Base-by-base conservation (phyloP, 2,113 vertebrate species). In the Myrmecophaga tridactyla region DNA sequence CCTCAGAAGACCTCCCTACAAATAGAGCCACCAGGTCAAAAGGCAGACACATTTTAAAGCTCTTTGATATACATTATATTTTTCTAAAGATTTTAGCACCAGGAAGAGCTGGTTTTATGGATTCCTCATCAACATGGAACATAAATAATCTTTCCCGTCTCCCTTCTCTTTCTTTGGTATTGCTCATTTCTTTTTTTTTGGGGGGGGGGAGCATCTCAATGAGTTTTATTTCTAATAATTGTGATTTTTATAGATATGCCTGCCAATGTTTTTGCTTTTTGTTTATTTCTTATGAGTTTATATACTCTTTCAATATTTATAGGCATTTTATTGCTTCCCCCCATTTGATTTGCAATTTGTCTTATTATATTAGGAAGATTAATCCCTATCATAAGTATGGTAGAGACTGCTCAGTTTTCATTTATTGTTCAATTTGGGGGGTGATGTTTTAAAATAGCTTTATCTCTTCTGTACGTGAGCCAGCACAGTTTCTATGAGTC, bases 201-300 rank as follows among this genome's bases (percentile, higher is more conserved):
- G 4, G 15, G n/a, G 13, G 3, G n/a, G 27, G 60, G 65, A 17
- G 4, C 6, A 87, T 21, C 31, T 89, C 51, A 90, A 9, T 46
- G 29, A 17, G n/a, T 70, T 41, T 1, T 46, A 41, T 85, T 88
- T 60, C 17, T 69, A 62, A n/a, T 69, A 46, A 92, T 17, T 18
- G 23, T 73, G 34, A 56, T 5, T 48, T 70, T 86, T 46, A 31
- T 65, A 46, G 58, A n/a, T 85, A 43, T 43, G 63, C 4, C n/a
- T 65, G 34, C 17, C 73, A n/a, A 9, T 90, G 75, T 20, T 87
- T 90, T 75, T 84, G 51, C 0, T 58, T 17, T 48, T 86, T 65
- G 58, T 82, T 91, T 34, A 58, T 73, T 84, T 39, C 65, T 82
- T 23, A 46, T 62, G 67, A 89, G 69, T 77, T 82, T 70, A 70